A percentile compares a stretch with the other conserved stretches of the same genome.
These are phyloP conservation scores for Pseudopleuronectes americanus DNA, from an alignment of 2,797 vertebrate genomes.

Conservation along the genomic window DNA sequence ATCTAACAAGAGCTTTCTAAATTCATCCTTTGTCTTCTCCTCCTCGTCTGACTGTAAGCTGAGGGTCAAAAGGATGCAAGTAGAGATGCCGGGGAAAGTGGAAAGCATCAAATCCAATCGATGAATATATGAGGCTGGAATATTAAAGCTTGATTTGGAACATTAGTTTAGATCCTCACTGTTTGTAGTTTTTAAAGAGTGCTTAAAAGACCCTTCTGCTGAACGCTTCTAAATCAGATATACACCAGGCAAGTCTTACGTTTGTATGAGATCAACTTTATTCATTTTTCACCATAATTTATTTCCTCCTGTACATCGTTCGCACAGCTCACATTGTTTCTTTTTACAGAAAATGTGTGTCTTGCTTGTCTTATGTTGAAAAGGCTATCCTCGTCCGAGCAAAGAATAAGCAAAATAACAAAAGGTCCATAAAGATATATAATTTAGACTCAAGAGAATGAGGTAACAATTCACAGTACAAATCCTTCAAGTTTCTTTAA, in stretches of 20 bases:
- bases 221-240: slow-evolving; percentile 68
- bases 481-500: slow-evolving; percentile 92
- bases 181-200: background rate
- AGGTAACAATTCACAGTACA: slow-evolving; percentile 99
- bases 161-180: background rate
- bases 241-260: slow-evolving; percentile 89
- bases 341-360: slow-evolving; percentile 88
- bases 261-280: slow-evolving; percentile 89
- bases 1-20: slow-evolving; percentile 60
- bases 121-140: slow-evolving; percentile 17
- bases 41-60: slow-evolving; percentile 42
- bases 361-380: slow-evolving; percentile 86
- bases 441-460: slow-evolving; percentile 92
- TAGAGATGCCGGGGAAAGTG: slow-evolving; percentile 1
- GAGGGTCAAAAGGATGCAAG: slow-evolving; percentile 50
- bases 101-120: slow-evolving; percentile 32
- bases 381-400: slow-evolving; percentile 84
- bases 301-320: slow-evolving; percentile 92
- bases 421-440: slow-evolving; percentile 81
- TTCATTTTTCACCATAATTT: slow-evolving; percentile 92
- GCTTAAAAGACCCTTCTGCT: slow-evolving; percentile 15
- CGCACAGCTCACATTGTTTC: slow-evolving; percentile 88
- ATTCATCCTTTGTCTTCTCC: slow-evolving; percentile 42
- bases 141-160: slow-evolving; percentile 35
- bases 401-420: slow-evolving; percentile 77